These are phyloP conservation scores for Pachyseris speciosa DNA, from an alignment of 64 coral and sea anemone species.

Conservation along the genomic window DNA sequence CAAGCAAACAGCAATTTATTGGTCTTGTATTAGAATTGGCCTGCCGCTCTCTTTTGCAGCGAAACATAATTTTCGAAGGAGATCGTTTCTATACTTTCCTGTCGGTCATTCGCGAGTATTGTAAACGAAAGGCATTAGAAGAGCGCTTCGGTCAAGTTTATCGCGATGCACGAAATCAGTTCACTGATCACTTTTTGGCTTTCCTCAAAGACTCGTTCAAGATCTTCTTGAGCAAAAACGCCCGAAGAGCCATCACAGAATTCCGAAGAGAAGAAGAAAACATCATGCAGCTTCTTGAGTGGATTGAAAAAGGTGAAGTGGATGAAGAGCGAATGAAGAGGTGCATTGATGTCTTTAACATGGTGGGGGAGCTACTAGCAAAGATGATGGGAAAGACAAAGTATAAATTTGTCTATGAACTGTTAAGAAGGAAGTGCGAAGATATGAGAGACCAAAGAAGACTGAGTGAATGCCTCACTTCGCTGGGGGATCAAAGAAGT, in stretches of 20 bases:
- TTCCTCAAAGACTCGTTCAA: constrained; percentile 12
- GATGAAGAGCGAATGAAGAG: neutral
- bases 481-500: constrained; percentile 48
- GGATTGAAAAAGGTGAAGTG: neutral
- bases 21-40: neutral
- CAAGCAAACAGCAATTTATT: neutral
- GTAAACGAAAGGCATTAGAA: neutral
- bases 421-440: neutral
- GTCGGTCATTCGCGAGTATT: neutral
- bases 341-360: constrained; percentile 63
- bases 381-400: constrained; percentile 45
- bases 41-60: neutral
- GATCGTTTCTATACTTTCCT: neutral
- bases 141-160: neutral
- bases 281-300: constrained; percentile 27
- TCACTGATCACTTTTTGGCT: constrained; percentile 9
- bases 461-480: constrained; percentile 41
- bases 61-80: neutral
- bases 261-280: constrained; percentile 36
- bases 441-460: constrained; percentile 5
- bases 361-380: constrained; percentile 43
- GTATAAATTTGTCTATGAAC: neutral
- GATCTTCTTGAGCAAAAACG: constrained; percentile 35
- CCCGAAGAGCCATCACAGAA: constrained; percentile 16
- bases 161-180: neutral